These are phyloP conservation scores for Carollia perspicillata DNA, from an alignment of 2,113 vertebrate species.

Conservation along the genomic window DNA sequence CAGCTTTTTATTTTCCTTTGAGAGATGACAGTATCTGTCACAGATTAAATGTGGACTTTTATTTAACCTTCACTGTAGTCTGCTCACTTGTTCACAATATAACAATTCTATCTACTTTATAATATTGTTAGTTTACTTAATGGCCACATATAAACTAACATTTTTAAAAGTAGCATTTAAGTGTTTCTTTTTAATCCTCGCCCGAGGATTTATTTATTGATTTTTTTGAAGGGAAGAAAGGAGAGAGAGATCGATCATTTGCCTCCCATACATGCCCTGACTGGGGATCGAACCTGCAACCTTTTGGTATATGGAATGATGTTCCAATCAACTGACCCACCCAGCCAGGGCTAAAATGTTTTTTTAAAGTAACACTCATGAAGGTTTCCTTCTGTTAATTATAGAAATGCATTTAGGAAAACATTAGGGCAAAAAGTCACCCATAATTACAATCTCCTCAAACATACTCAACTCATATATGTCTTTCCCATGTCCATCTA, in stretches of 20 bases:
- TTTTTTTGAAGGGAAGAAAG: no score
- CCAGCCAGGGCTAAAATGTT: background rate
- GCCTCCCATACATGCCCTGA: no score
- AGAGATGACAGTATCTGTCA: slow-evolving; percentile 58
- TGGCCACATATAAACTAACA: background rate
- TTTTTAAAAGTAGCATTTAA: background rate
- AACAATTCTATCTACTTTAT: background rate
- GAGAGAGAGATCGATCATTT: no score
- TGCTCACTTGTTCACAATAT: background rate
- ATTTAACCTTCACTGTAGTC: background rate
- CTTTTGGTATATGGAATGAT: no score
- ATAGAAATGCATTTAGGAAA: background rate
- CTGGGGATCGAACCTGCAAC: no score
- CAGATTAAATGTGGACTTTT: background rate
- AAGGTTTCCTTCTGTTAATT: background rate
- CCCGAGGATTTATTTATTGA: no score
- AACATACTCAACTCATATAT: background rate
- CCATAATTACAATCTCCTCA: background rate
- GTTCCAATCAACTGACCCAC: background rate
- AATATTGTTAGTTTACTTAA: background rate
- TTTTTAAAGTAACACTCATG: background rate
- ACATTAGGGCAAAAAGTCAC: background rate
- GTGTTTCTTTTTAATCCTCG: background rate
- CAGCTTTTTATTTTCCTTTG: slow-evolving; percentile 46
- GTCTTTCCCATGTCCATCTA: background rate